Evolutionary conservation across 2,113 vertebrate species (phyloP).

Genomic region (Arenaria interpres): DNA sequence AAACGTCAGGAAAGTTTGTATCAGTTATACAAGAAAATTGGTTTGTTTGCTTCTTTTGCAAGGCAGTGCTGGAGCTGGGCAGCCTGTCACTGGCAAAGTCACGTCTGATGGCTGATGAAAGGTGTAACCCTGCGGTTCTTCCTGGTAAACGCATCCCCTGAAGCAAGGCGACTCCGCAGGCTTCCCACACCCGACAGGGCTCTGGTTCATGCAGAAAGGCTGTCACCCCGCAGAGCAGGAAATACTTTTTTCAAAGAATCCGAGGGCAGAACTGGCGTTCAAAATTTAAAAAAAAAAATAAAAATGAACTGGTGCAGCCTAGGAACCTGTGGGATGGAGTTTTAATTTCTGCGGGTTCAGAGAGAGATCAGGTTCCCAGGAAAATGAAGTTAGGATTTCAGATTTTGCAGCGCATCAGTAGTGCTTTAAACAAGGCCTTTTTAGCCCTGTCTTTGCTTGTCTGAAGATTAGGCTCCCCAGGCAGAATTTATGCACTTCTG

Average conservation of each 20-base stretch:
- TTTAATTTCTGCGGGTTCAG: neutral
- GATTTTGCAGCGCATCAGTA: neutral
- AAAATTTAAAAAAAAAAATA: neutral
- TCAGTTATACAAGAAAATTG: neutral
- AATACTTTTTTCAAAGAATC: neutral
- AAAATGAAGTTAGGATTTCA: neutral
- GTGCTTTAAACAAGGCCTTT: neutral
- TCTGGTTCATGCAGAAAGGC: neutral
- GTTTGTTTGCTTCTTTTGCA: neutral
- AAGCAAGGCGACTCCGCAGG: neutral
- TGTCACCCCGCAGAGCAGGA: neutral
- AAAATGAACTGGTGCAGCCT: neutral
- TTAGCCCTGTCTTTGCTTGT: neutral
- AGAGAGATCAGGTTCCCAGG: neutral
- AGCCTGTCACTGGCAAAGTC: neutral
- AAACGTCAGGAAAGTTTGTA: neutral
- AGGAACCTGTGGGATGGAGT: neutral
- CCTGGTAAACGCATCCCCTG: neutral
- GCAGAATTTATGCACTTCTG: slow-evolving; percentile 12
- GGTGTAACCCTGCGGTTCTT: neutral
- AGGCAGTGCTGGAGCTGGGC: rapidly evolving
- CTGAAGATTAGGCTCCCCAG: slow-evolving; percentile 1
- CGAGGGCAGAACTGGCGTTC: neutral
- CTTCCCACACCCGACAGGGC: neutral
- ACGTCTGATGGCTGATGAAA: neutral